These are phyloP conservation scores for Troides oblongomaculatus DNA, from an alignment of 2,888 invertebrate species.

Conservation along the genomic window DNA sequence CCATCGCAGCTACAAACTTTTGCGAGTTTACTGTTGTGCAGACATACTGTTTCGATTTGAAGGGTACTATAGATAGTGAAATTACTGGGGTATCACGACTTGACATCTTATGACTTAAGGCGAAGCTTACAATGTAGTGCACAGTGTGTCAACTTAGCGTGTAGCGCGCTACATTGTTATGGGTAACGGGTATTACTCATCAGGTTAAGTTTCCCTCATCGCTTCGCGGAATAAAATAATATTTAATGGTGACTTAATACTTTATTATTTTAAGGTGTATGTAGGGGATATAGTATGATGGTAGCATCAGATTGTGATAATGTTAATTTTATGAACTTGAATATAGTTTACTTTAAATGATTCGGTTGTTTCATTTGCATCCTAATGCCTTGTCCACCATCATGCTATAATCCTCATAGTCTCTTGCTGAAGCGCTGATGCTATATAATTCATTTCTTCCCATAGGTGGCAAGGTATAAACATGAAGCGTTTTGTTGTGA, in stretches of 20 bases:
- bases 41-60: too few species aligned
- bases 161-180: too few species aligned
- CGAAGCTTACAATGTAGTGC: too few species aligned
- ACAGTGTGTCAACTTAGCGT: too few species aligned
- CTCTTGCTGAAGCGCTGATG: neutral
- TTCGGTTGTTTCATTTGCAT: slow-evolving; percentile 67
- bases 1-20: too few species aligned
- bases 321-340: slow-evolving; percentile 56
- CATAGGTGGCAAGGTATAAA: slow-evolving; percentile 48
- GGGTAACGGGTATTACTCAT: too few species aligned
- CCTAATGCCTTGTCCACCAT: slow-evolving; percentile 58
- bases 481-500: slow-evolving; percentile 38
- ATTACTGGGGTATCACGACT: too few species aligned
- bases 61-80: too few species aligned
- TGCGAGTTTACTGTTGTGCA: too few species aligned
- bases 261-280: slow-evolving; percentile 1
- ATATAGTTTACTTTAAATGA: slow-evolving; percentile 55
- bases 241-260: neutral
- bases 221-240: too few species aligned
- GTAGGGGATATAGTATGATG: slow-evolving; percentile 72
- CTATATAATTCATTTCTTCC: slow-evolving; percentile 29
- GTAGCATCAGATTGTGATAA: slow-evolving; percentile 47
- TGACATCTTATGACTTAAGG: too few species aligned
- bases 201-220: too few species aligned
- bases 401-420: slow-evolving; percentile 62